phyloP scores from a whole-genome alignment of 2,113 vertebrate species.

The Labeo rohita region DNA sequence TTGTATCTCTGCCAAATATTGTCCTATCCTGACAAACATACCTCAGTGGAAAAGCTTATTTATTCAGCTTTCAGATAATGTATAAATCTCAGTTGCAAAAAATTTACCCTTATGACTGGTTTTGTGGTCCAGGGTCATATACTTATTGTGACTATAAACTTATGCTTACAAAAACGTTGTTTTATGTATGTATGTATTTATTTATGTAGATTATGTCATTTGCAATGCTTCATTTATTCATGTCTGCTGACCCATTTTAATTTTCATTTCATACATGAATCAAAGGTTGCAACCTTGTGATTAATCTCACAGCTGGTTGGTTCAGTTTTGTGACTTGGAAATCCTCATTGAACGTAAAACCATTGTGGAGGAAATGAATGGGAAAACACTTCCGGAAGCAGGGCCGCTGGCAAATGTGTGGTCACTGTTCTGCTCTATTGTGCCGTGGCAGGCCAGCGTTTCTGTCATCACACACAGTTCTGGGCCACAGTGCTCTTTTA shows the following conservation, averaged over 20 bases:
- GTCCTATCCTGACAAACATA: no score
- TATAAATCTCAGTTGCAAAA: no score
- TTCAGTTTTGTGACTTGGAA: not conserved
- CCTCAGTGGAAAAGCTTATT: no score
- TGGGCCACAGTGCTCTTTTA: not conserved
- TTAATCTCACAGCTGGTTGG: not conserved
- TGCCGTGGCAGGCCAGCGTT: not conserved
- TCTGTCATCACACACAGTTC: not conserved
- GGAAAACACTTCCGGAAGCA: not conserved
- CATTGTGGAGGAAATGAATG: not conserved
- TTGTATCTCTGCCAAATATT: no score
- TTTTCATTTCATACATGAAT: not conserved
- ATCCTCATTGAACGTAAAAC: not conserved
- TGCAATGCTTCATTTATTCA: not conserved
- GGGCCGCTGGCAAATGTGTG: not conserved
- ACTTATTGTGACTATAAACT: no score
- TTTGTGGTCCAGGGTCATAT: no score
- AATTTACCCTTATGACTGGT: no score
- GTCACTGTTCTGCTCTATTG: not conserved
- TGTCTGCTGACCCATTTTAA: no score
- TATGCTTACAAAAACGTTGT: no score
- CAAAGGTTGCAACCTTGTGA: not conserved
- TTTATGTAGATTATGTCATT: not conserved
- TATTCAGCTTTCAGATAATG: no score
- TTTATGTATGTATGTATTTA: no score